Conservation (phyloP, 2,113 vertebrate genomes). For the Terrapene triunguis region DNA sequence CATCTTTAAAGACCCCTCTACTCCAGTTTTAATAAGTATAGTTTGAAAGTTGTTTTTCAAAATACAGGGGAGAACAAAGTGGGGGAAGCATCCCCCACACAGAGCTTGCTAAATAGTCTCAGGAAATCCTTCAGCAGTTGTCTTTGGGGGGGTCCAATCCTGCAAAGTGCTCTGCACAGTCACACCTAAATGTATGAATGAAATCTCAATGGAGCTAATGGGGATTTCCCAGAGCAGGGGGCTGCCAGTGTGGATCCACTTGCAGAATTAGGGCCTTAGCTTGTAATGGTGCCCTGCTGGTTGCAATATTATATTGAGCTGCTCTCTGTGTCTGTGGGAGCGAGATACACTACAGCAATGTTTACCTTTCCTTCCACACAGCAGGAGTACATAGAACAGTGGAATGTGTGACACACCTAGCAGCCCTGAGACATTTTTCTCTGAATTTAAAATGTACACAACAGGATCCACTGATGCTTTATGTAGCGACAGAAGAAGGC, state of each 20-base stretch:
- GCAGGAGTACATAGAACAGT: constrained; percentile 44
- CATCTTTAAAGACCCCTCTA: neutral
- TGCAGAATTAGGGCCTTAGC: constrained; percentile 16
- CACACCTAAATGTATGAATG: neutral
- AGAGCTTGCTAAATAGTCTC: neutral
- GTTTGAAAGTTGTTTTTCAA: constrained; percentile 13
- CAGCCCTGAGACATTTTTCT: constrained; percentile 4
- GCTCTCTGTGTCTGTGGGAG: constrained; percentile 5
- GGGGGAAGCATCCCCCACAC: neutral
- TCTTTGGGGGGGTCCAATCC: neutral
- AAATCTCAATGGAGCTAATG: neutral
- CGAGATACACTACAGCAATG: constrained; percentile 30
- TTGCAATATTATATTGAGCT: neutral
- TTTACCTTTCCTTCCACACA: constrained; percentile 50
- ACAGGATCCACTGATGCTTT: neutral
- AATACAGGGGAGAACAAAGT: neutral
- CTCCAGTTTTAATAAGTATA: neutral
- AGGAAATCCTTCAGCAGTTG: neutral
- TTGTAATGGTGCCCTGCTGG: constrained; percentile 5
- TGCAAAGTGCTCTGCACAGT: neutral
- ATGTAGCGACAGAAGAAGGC: neutral
- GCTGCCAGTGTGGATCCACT: neutral
- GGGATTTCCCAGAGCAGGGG: neutral
- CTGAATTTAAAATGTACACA: neutral
- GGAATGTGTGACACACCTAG: constrained; percentile 67